phyloP scores from a whole-genome alignment of 2,797 vertebrate genomes.

The Liasis olivaceus region DNA sequence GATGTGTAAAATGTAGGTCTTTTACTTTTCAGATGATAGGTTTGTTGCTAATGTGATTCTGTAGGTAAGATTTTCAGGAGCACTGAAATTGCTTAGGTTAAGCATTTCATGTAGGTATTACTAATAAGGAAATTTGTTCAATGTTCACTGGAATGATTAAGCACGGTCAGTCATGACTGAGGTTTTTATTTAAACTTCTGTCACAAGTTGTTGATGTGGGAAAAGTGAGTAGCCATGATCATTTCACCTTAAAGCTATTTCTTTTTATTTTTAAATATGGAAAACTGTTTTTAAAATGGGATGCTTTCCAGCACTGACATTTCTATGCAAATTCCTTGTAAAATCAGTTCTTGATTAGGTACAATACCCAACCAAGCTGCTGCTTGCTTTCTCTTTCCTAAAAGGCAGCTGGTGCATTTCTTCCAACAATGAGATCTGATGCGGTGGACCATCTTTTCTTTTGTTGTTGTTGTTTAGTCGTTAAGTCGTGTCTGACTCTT shows the following conservation, averaged over 20 bases:
- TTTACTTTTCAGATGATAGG: conserved; percentile 7
- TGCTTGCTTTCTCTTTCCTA: background rate
- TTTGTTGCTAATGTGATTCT: background rate
- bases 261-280: background rate
- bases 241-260: background rate
- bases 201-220: background rate
- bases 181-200: conserved; percentile 3
- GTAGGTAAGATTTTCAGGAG: background rate
- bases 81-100: background rate
- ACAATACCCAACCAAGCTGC: background rate
- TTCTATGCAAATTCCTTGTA: conserved; percentile 5
- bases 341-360: background rate
- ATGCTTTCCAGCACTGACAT: background rate
- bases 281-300: background rate
- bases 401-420: background rate
- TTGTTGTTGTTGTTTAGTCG: too few relatives aligned
- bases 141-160: conserved; percentile 10
- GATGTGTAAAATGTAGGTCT: background rate
- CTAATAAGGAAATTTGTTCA: conserved; percentile 19
- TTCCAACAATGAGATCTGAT: conserved; percentile 15
- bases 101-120: background rate
- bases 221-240: background rate
- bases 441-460: background rate
- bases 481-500: too few relatives aligned
- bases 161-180: background rate